Conservation (phyloP, 2,113 vertebrate genomes). For the Daphoenositta chrysoptera region DNA sequence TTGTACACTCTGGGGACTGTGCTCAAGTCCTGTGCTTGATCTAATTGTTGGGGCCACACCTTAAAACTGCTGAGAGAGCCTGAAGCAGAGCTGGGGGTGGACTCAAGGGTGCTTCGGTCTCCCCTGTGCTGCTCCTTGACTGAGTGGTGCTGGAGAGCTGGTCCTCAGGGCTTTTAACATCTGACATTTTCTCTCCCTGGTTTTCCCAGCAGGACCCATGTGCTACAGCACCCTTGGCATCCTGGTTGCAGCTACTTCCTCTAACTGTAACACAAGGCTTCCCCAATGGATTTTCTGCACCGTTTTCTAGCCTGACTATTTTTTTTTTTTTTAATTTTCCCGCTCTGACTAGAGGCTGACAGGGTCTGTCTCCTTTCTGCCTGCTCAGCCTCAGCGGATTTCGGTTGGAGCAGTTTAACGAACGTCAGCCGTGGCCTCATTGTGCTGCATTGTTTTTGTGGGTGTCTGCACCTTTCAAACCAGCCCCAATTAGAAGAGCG, state of each 20-base stretch:
- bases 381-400: not conserved
- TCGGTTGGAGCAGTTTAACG: slow-evolving; percentile 5
- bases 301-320: not conserved
- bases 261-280: not conserved
- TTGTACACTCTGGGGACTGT: accelerated
- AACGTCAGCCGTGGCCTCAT: slow-evolving; percentile 3
- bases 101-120: accelerated
- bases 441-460: slow-evolving; percentile 28
- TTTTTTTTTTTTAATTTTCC: not conserved
- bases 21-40: not conserved
- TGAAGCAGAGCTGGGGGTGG: accelerated
- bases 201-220: not conserved
- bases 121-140: not conserved
- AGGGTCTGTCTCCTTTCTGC: not conserved
- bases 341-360: not conserved
- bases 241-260: not conserved
- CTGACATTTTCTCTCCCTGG: not conserved
- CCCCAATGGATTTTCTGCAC: not conserved
- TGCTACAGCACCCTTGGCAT: not conserved
- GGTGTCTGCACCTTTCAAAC: slow-evolving; percentile 36
- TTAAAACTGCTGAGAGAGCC: not conserved
- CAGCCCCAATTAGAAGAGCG: slow-evolving; percentile 22
- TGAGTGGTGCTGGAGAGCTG: not conserved
- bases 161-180: not conserved
- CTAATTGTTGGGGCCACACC: not conserved